A percentile compares a stretch with the other conserved stretches of the same genome.
Conservation (phyloP, 2,113 vertebrate species). For the Oxyura jamaicensis region DNA sequence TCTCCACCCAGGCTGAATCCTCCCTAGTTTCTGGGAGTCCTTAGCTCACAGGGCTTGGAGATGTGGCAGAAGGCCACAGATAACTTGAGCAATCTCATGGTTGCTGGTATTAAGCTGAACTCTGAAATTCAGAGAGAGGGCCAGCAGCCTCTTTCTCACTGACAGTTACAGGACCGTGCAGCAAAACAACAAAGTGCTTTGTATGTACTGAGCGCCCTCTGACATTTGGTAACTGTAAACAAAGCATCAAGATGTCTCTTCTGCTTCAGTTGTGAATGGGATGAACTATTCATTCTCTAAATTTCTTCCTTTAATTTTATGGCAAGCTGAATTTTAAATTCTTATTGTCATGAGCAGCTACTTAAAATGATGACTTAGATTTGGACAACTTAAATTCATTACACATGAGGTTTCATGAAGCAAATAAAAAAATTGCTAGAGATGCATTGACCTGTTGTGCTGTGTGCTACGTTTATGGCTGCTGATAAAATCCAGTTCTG, state of each 20-base stretch:
- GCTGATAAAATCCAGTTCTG: not conserved
- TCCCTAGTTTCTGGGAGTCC: not conserved
- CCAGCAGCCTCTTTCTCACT: not conserved
- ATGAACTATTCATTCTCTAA: not conserved
- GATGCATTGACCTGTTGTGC: not conserved
- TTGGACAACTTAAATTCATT: not conserved
- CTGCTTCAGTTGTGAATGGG: not conserved
- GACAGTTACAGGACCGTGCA: not conserved
- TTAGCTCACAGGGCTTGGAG: not conserved
- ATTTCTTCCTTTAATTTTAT: not conserved
- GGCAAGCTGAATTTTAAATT: not conserved
- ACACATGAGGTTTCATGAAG: not conserved
- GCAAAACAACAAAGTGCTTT: not conserved
- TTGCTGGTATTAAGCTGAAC: not conserved
- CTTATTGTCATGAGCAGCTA: not conserved
- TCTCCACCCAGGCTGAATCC: not conserved
- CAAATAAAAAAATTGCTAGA: not conserved
- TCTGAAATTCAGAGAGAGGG: not conserved
- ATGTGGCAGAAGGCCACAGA: not conserved
- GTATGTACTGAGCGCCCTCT: not conserved
- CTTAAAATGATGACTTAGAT: not conserved
- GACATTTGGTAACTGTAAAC: not conserved
- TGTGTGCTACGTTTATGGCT: not conserved
- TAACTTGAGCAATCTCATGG: not conserved
- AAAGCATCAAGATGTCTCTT: not conserved